Evolutionary conservation across 2,113 vertebrate species (phyloP), one percentile per base, ranked within the genome.

Genomic region (Probosciger aterrimus): DNA sequence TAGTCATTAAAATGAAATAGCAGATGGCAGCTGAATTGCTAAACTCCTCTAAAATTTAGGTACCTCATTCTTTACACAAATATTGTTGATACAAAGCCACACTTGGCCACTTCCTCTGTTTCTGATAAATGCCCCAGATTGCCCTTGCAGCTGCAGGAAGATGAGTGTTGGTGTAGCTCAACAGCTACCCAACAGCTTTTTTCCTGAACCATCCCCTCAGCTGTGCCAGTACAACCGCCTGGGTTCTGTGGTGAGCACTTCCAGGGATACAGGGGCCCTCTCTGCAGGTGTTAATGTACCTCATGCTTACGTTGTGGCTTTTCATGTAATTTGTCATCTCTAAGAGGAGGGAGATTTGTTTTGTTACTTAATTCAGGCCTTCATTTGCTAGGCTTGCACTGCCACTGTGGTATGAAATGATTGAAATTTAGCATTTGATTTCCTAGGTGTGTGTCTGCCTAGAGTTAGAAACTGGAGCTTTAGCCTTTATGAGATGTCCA

Each of bases 111-210:
- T 53, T 78, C 43, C 30, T 69, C 15, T 3, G n/a, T 76, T 39
- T 53, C n/a, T 62, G 20, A 27, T 55, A 7, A 0, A 0, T 75
- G 77, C 80, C 62, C 52, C 16, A 5, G 49, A 30, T 24, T 75
- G 47, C 74, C 41, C 64, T 76, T 2, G 1, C 81, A 94, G 93
- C 91, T 96, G 96, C 93, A 92, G 86, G 90, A 93, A 93, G 73
- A 16, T 35, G 9, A 11, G 0, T 19, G 44, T 22, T 27, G 28
- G n/a, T 64, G 33, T 69, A 59, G 44, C 17, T 91, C 33, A 41
- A 43, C 55, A 50, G 55, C 55, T 37, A 22, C n/a, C 46, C 22
- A 76, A 47, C 80, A 76, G 82, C 16, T 75, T 79, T 68, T 84
- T 31, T 55, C 62, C 83, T 44, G 64, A 59, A 4, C 30, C 6